Evolutionary conservation across 2,113 vertebrate species (phyloP), one percentile per base, ranked within the genome.

Genomic region (Carlito syrichta): DNA sequence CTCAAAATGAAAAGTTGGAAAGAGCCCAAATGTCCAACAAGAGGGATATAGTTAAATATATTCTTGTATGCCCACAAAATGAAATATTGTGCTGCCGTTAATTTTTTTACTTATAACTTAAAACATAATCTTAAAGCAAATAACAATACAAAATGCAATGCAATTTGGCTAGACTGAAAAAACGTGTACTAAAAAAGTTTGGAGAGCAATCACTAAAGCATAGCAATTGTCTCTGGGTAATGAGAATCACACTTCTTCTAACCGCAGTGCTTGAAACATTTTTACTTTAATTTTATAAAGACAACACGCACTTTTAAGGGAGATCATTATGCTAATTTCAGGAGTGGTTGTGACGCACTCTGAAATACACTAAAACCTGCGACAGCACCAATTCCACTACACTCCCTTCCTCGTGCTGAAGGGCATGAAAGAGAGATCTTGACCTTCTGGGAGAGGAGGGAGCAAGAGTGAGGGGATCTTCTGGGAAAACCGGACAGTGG

Each of bases 1-100:
- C 71, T 68, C 56, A 94, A 95, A 91, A 94, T 40, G 25, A 84
- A 66, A 89, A 78, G 38, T 17, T 84, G 62, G 83, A 79, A 91
- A 79, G 12, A 91, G 19, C 48, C 27, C 91, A 88, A 63, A 79
- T 6, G 11, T 63, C 88, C 69, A 83, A 48, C n/a, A 78, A n/a
- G 0, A n/a, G 62, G 74, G 22, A 83, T 22, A 66, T 2, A 60
- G 52, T 66, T 76, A 71, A 91, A 91, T 50, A 63, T 12, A 77
- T 35, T 40, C 78, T 17, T 45, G 19, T 43, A 16, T 13, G 60
- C 8, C 68, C 76, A 79, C 48, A 73, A 22, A 73, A 48, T 20
- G 38, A n/a, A 85, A 38, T 81, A 86, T 19, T 52, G 40, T 68
- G 11, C 25, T 73, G 30, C 35, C 71, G 60, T n/a, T 88, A 38